phyloP scores from a whole-genome alignment of 2,888 invertebrate genomes.

The Ochropleura leucogaster region DNA sequence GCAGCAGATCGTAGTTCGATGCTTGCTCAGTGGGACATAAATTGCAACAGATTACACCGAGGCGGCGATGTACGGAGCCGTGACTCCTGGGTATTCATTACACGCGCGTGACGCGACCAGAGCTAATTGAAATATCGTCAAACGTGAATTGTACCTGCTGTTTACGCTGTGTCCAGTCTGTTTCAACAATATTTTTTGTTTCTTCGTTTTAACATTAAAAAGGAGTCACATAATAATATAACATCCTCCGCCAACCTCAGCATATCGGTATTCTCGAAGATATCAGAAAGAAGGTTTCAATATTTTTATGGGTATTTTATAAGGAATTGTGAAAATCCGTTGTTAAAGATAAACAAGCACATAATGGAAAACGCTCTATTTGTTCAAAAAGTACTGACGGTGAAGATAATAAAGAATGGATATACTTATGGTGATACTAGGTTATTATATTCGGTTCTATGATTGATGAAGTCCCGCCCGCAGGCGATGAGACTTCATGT shows the following conservation, averaged over 20 bases:
- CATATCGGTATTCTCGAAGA: too few species aligned
- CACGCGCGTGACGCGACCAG: conserved; percentile 48
- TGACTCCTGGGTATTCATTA: conserved; percentile 57
- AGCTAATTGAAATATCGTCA: conserved; percentile 64
- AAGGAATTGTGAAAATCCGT: neutral
- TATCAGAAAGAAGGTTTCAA: too few species aligned
- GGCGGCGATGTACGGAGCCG: conserved; percentile 31
- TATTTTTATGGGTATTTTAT: neutral
- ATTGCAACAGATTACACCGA: conserved; percentile 19
- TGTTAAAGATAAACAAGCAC: neutral
- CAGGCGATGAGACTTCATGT: neutral
- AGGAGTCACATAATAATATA: neutral
- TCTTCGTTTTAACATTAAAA: neutral
- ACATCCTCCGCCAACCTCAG: neutral
- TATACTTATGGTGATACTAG: too few species aligned
- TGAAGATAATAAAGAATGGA: neutral
- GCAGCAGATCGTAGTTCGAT: conserved; percentile 24
- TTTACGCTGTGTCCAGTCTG: neutral
- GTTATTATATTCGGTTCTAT: neutral
- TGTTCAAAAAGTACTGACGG: neutral
- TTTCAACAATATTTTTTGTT: neutral
- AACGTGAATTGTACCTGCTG: conserved; percentile 39
- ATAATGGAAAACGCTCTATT: neutral
- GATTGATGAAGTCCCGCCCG: neutral
- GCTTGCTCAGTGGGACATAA: conserved; percentile 31